phyloP scores from a whole-genome alignment of 92 coral and sea anemone genomes.

The Hydrozoanthus gracilis region DNA sequence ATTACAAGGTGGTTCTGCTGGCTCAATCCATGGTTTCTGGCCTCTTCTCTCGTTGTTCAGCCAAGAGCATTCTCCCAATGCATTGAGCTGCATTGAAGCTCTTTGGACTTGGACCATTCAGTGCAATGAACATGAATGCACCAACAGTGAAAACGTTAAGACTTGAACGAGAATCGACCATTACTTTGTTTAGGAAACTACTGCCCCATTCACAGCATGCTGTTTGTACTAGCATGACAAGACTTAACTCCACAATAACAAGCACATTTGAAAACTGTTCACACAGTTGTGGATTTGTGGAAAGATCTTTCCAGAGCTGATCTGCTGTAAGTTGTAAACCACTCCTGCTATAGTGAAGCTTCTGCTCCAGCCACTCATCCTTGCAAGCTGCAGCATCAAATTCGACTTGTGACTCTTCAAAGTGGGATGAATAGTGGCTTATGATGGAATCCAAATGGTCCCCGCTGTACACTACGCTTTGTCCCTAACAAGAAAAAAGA shows the following conservation, averaged over 20 bases:
- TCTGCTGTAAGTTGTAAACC: too few relatives aligned
- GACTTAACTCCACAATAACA: too few relatives aligned
- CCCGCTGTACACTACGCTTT: background rate
- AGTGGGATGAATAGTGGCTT: slow-evolving; percentile 10
- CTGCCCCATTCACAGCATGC: slow-evolving; percentile 58
- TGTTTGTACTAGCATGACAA: slow-evolving; percentile 48
- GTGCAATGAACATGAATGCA: background rate
- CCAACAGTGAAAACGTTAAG: slow-evolving; percentile 42
- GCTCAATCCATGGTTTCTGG: slow-evolving; percentile 1
- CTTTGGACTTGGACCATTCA: slow-evolving; percentile 5
- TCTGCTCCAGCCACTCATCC: too few relatives aligned
- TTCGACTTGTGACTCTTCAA: slow-evolving; percentile 2
- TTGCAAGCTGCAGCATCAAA: background rate
- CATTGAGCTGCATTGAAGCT: slow-evolving; percentile 5
- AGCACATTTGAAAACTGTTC: slow-evolving; percentile 49
- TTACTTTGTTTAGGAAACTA: slow-evolving; percentile 48
- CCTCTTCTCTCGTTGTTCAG: background rate
- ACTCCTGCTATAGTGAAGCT: too few relatives aligned
- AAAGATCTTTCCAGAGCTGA: too few relatives aligned
- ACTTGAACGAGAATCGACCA: slow-evolving; percentile 50
- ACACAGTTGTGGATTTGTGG: too few relatives aligned
- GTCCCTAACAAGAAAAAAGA: slow-evolving; percentile 11
- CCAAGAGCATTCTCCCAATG: background rate
- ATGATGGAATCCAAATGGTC: background rate
- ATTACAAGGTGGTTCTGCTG: slow-evolving; percentile 6